phyloP scores from a whole-genome alignment of 2,888 invertebrate species.

The Acanthosoma haemorrhoidale region DNA sequence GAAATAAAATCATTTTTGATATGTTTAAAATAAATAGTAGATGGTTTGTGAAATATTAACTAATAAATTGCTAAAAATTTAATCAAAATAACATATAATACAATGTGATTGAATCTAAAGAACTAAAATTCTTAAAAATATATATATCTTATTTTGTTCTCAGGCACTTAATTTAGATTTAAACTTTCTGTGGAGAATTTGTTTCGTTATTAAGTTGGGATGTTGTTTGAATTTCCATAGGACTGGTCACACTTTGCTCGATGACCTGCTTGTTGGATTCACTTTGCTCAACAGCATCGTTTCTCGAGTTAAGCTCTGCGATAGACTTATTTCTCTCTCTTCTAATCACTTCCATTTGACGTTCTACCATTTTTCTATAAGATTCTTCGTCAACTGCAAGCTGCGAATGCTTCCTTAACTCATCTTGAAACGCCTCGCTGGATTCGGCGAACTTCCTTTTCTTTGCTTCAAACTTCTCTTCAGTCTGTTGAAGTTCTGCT shows the following conservation, averaged over 20 bases:
- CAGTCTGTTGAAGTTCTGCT: slow-evolving; percentile 89
- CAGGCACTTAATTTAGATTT: background rate
- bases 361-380: slow-evolving; percentile 83
- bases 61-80: background rate
- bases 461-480: slow-evolving; percentile 93
- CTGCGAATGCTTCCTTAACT: slow-evolving; percentile 89
- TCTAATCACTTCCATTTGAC: slow-evolving; percentile 63
- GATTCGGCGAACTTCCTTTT: slow-evolving; percentile 90
- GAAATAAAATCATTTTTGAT: no score
- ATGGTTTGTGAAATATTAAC: background rate
- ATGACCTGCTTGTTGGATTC: background rate
- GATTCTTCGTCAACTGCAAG: slow-evolving; percentile 87
- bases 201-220: background rate
- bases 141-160: background rate
- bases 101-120: background rate
- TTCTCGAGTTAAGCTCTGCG: background rate
- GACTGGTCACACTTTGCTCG: background rate
- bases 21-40: background rate
- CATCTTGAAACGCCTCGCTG: slow-evolving; percentile 87
- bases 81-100: background rate
- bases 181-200: background rate
- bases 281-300: background rate
- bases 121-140: background rate
- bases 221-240: background rate
- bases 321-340: slow-evolving; percentile 38